A percentile compares a stretch with the other conserved stretches of the same genome.
phyloP scores from a whole-genome alignment of 2,888 invertebrate species.

The Acholoe squamosa region DNA sequence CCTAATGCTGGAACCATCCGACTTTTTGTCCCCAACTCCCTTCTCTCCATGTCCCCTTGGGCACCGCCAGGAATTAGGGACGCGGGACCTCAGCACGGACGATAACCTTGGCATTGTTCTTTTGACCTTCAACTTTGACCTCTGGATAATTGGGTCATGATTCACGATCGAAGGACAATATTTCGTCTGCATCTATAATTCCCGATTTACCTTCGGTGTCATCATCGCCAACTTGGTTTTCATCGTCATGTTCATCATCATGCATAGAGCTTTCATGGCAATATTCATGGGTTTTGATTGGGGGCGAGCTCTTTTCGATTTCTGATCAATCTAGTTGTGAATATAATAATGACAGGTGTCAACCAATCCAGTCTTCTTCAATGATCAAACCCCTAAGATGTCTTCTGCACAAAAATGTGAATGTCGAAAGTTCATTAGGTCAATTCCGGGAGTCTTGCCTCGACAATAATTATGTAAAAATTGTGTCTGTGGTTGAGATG shows the following conservation, averaged over 20 bases:
- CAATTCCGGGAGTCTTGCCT: too few species aligned
- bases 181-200: slow-evolving; percentile 36
- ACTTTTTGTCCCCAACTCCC: neutral
- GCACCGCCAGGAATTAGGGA: slow-evolving; percentile 38
- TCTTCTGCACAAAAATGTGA: too few species aligned
- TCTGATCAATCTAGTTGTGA: neutral
- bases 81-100: neutral
- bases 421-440: too few species aligned
- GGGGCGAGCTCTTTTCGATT: neutral
- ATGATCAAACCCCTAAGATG: too few species aligned
- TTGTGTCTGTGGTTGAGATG: too few species aligned
- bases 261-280: neutral
- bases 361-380: neutral
- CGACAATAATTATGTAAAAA: too few species aligned
- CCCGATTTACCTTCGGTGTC: neutral
- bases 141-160: slow-evolving; percentile 50
- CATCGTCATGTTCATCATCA: neutral
- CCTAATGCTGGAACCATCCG: neutral
- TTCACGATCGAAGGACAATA: slow-evolving; percentile 46
- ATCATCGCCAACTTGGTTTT: neutral
- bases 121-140: slow-evolving; percentile 56
- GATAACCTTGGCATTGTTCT: slow-evolving; percentile 57
- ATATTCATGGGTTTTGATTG: neutral
- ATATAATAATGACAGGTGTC: neutral
- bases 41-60: slow-evolving; percentile 14